Conservation (phyloP, 2,797 vertebrate species). For the Danio aesculapii region DNA sequence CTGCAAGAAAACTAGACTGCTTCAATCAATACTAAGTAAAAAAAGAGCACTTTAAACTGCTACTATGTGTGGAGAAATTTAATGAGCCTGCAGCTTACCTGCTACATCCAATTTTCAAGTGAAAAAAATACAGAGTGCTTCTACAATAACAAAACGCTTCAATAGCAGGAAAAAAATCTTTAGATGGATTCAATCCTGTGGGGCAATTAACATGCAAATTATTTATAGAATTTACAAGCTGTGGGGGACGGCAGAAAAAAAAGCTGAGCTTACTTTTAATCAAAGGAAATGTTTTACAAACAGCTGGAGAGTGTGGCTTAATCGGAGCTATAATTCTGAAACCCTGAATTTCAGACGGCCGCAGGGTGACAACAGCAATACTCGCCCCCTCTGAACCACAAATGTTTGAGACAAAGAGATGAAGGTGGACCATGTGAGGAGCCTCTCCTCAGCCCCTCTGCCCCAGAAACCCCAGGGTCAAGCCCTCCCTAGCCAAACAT, state of each 20-base stretch:
- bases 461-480: conserved; percentile 51
- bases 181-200: conserved; percentile 27
- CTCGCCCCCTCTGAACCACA: conserved; percentile 40
- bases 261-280: conserved; percentile 25
- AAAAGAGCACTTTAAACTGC: conserved; percentile 27
- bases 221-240: conserved; percentile 47
- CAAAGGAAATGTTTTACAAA: conserved; percentile 47
- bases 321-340: conserved; percentile 25
- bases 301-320: conserved; percentile 27
- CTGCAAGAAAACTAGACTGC: conserved; percentile 25
- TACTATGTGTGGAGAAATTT: conserved; percentile 39
- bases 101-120: conserved; percentile 30
- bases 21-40: conserved; percentile 34
- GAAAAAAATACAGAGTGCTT: conserved; percentile 16
- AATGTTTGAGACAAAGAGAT: conserved; percentile 30
- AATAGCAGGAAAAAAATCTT: conserved; percentile 41
- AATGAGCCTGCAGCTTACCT: conserved; percentile 30
- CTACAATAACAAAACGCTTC: conserved; percentile 37
- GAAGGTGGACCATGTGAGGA: conserved; percentile 31
- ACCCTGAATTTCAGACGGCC: not conserved
- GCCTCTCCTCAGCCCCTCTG: conserved; percentile 1
- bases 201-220: conserved; percentile 46
- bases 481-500: conserved; percentile 34
- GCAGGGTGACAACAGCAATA: conserved; percentile 28
- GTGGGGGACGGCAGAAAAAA: not conserved